These are phyloP conservation scores for Acropora yongei DNA, from an alignment of 64 coral and sea anemone genomes.

Conservation along the genomic window DNA sequence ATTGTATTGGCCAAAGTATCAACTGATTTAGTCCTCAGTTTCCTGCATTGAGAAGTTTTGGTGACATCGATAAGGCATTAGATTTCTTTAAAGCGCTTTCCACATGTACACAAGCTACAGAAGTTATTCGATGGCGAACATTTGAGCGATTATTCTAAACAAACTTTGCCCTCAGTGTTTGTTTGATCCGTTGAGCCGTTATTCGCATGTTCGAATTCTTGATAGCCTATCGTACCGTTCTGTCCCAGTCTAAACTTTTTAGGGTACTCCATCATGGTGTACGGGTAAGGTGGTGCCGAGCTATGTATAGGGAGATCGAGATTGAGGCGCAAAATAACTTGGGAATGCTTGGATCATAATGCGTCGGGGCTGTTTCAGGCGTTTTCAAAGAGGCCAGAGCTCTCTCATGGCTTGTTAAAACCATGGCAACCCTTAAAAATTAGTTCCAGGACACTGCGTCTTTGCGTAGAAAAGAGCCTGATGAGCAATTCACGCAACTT, in stretches of 20 bases:
- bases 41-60: no score
- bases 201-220: constrained; percentile 43
- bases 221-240: neutral
- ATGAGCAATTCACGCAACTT: no score
- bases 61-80: no score
- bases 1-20: no score
- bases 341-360: constrained; percentile 57
- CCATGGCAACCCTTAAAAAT: neutral
- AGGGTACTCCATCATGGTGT: constrained; percentile 22
- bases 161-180: constrained; percentile 67
- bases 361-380: constrained; percentile 64
- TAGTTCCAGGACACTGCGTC: no score
- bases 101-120: constrained; percentile 76
- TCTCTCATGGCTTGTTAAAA: constrained; percentile 96
- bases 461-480: neutral
- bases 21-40: no score
- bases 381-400: constrained; percentile 68
- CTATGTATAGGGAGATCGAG: constrained; percentile 64
- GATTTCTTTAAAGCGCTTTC: constrained; percentile 81
- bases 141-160: constrained; percentile 78
- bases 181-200: constrained; percentile 23
- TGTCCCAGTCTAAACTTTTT: constrained; percentile 16
- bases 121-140: constrained; percentile 76
- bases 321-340: constrained; percentile 64
- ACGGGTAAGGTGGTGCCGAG: constrained; percentile 43